Evolutionary conservation across 2,888 invertebrate species (phyloP), one percentile per base, ranked within the genome.

Genomic region (Cerastoderma edule): DNA sequence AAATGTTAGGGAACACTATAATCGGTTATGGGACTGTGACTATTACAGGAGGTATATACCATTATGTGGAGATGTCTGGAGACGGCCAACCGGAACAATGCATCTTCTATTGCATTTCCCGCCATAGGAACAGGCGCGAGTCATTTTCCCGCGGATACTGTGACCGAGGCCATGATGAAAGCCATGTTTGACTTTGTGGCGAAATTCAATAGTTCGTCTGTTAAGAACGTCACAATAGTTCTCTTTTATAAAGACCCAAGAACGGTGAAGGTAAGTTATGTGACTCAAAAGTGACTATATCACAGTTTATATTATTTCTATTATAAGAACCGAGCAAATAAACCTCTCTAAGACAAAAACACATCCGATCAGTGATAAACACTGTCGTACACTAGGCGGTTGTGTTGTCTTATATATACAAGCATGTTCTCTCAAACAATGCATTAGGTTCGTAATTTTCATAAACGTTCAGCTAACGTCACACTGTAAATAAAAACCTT

Each of bases 101-200:
- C 22, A n/a, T 19, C 1, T 6, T 66, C 66, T n/a, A 66, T 66
- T 10, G 32, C 33, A 32, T 50, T 66, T 66, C 66, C 66, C 1
- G 33, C 66, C 1, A 50, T 66, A 19, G 66, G 66, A 2, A 50
- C 66, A n/a, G 66, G 66, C 0, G 24, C 22, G 2, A 66, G 66
- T 30, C 28, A 28, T 19, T 66, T 50, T 50, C 66, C 66, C 22
- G 66, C 50, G 0, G 50, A 50, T 24, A 66, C 30, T 22, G 66
- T 66, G 3, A 53, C 66, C 4, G 66, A 50, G 22, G 66, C 66
- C n/a, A 50, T 66, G 66, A 16, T 50, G 13, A 66, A 48, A 32
- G 48, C 66, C 24, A 24, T 50, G 0, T 50, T 33, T 16, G 50
- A 50, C 10, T 66, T 66, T 30, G 30, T 28, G 1, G 48, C 33